Evolutionary conservation across 1,140 invertebrate species (phyloP).

Genomic region (Manduca sexta): DNA sequence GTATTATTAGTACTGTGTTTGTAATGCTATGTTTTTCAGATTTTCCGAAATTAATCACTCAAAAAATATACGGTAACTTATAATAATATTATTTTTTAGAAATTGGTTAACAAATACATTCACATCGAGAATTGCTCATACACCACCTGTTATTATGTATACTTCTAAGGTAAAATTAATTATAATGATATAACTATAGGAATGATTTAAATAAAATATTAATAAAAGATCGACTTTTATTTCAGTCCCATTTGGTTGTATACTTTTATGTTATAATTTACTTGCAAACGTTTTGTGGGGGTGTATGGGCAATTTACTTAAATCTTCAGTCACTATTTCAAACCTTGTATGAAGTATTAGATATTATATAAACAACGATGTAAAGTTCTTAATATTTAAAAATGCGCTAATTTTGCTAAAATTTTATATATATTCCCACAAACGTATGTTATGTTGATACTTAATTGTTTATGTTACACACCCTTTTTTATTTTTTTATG

Average conservation of each 20-base stretch:
- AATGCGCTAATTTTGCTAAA: too few relatives aligned
- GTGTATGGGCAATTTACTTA: conserved; percentile 54
- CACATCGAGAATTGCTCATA: conserved; percentile 61
- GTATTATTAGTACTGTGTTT: too few relatives aligned
- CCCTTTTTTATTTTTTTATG: conserved; percentile 26
- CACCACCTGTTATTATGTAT: conserved; percentile 59
- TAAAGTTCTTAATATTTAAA: too few relatives aligned
- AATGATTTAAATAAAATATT: conserved; percentile 57
- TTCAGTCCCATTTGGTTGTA: conserved; percentile 61
- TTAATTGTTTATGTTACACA: conserved; percentile 19
- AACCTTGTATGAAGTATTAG: too few relatives aligned
- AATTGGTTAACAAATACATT: conserved; percentile 2
- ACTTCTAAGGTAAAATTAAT: conserved; percentile 43
- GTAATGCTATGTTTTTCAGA: too few relatives aligned
- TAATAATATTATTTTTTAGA: not conserved
- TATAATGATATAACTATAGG: conserved; percentile 22
- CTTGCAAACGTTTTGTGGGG: conserved; percentile 53
- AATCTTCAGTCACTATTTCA: too few relatives aligned
- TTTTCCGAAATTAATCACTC: too few relatives aligned
- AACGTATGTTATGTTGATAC: conserved; percentile 36
- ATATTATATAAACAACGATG: too few relatives aligned
- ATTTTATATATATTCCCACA: conserved; percentile 61
- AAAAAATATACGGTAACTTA: not conserved
- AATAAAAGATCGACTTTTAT: conserved; percentile 54
- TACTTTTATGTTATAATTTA: conserved; percentile 45